Base-by-base conservation (phyloP, 2,113 vertebrate genomes). In the Macquaria australasica region DNA sequence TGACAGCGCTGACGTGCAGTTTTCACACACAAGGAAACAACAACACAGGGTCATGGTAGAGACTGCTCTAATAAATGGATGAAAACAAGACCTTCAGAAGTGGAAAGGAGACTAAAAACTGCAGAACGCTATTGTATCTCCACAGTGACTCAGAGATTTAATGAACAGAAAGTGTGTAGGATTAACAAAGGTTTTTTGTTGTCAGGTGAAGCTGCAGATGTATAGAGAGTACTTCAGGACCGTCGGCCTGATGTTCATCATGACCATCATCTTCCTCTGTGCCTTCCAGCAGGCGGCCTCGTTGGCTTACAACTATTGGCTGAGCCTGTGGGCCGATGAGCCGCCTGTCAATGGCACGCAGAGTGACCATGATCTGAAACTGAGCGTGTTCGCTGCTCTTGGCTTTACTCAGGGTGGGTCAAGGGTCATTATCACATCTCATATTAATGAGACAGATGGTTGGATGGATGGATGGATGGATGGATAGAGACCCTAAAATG, bases 311-410 rank as follows among this genome's bases (percentile, higher is more conserved):
- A 96, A 94, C 79, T 97, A 97, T 81, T 98, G 97, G 97, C 96
- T 98, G 83, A 97, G 97, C 88, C 81, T 96, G 16, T 98, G 97
- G 97, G 90, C 97, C 0, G 96, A 96, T 0, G 96, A 97, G 75
- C 92, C 94, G 0, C 58, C 92, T 0, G 62, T 91, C 76, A 96
- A 96, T 0, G 94, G 97, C 64, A 96, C 91, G 0, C 96, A 96
- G 82, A 83, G 77, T 1, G 93, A 96, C 77, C 86, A 96, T 0
- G 87, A 89, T 77, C 89, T 97, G 77, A 94, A 96, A 8, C 89
- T 96, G 8, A 94, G 88, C 11, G 93, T 97, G 77, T 98, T 97
- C 0, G 96, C 93, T 28, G 94, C 95, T 0, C 92, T 98, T 0
- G 97, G 97, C 82, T 89, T 94, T 15, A 50, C 95, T 63, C 97